A percentile compares a stretch with the other conserved stretches of the same genome.
These are phyloP conservation scores for Phyllotis vaccarum DNA, from an alignment of 2,797 vertebrate genomes.

Conservation along the genomic window DNA sequence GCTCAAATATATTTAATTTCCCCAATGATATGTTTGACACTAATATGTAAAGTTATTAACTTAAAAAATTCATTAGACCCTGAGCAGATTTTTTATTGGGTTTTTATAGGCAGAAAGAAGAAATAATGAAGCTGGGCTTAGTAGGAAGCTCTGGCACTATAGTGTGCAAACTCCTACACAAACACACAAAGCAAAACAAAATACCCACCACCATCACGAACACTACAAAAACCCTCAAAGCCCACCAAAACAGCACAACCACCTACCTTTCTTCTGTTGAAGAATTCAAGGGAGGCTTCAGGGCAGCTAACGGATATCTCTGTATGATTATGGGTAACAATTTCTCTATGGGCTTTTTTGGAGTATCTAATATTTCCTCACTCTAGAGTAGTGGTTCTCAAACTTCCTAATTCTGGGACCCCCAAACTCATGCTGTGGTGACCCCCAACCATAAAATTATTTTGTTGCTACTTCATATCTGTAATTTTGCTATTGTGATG, in stretches of 20 bases:
- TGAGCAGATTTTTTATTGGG: background rate
- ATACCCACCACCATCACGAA: background rate
- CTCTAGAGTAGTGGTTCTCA: background rate
- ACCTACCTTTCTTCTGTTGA: background rate
- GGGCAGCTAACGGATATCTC: background rate
- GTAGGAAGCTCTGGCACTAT: background rate
- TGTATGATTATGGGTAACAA: background rate
- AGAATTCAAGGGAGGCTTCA: background rate
- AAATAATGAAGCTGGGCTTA: background rate
- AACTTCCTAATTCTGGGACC: background rate
- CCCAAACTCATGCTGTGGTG: too few species aligned
- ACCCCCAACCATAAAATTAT: too few species aligned
- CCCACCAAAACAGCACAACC: background rate
- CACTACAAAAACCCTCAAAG: too few species aligned
- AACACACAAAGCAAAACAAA: background rate
- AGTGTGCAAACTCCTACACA: background rate
- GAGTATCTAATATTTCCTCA: background rate
- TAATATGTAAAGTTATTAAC: background rate
- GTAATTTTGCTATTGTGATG: too few species aligned
- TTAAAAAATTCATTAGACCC: background rate
- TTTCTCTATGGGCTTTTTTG: background rate
- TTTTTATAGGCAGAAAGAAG: background rate
- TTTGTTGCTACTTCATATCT: too few species aligned
- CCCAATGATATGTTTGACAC: background rate
- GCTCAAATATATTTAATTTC: background rate